Percentiles rank a stretch among this genome's conserved stretches.
Evolutionary conservation across 2,888 invertebrate species (phyloP).

Genomic region (Tribolium freemani): DNA sequence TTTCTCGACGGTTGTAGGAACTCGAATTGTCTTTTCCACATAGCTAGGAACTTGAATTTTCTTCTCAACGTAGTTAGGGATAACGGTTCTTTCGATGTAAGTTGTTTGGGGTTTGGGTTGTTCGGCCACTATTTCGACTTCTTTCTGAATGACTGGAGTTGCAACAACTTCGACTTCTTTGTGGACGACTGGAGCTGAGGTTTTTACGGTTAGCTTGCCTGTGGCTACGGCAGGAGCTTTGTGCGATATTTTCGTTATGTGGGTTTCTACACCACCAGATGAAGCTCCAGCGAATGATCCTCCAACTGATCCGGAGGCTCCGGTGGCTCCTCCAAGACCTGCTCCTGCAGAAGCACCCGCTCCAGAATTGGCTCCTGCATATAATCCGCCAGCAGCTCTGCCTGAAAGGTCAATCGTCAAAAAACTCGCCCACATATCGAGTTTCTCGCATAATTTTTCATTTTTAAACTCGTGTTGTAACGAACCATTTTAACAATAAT

Average conservation of each 20-base stretch:
- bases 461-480: too few relatives aligned
- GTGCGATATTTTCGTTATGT: conserved; percentile 43
- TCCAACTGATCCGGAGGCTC: conserved; percentile 55
- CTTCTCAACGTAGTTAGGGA: conserved; percentile 65
- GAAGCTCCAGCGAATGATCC: conserved; percentile 54
- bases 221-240: conserved; percentile 37
- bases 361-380: conserved; percentile 74
- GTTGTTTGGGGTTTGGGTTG: conserved; percentile 58
- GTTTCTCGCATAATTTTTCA: too few relatives aligned
- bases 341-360: conserved; percentile 71
- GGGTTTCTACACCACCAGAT: conserved; percentile 47
- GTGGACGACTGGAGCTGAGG: conserved; percentile 47
- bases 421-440: too few relatives aligned
- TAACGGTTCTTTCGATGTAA: conserved; percentile 63
- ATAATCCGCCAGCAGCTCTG: conserved; percentile 69
- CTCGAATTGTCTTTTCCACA: conserved; percentile 64
- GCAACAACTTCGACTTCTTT: conserved; percentile 49
- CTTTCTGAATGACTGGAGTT: conserved; percentile 49
- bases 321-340: conserved; percentile 70
- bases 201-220: conserved; percentile 40
- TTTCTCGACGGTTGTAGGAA: conserved; percentile 64
- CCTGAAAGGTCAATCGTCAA: conserved; percentile 37
- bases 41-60: conserved; percentile 64
- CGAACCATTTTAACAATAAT: too few relatives aligned
- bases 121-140: conserved; percentile 47